A percentile compares a stretch with the other conserved stretches of the same genome.
Conservation (phyloP, 2,888 invertebrate species). For the Trichogramma dendrolimi region DNA sequence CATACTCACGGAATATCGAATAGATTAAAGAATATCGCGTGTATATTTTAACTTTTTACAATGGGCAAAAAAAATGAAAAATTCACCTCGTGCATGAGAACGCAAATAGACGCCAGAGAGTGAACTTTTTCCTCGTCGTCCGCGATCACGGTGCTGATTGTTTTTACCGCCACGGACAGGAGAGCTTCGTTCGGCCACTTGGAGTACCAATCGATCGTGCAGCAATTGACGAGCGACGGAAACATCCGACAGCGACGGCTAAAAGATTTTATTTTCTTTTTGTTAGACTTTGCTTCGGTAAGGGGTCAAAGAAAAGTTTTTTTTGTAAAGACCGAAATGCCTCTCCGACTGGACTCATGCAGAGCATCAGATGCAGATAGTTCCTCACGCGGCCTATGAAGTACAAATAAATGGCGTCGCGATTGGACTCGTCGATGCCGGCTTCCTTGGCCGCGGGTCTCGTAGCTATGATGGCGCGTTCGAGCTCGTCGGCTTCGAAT, state of each 20-base stretch:
- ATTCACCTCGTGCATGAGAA: conserved; percentile 66
- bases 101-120: conserved; percentile 64
- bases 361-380: conserved; percentile 80
- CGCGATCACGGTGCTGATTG: conserved; percentile 60
- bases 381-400: conserved; percentile 79
- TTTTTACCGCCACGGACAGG: conserved; percentile 73
- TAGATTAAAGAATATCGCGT: not conserved
- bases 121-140: conserved; percentile 55
- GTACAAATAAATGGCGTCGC: conserved; percentile 80
- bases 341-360: conserved; percentile 88
- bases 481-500: conserved; percentile 82
- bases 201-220: conserved; percentile 91
- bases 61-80: not conserved
- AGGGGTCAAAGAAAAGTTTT: not conserved
- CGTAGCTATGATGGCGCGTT: conserved; percentile 73
- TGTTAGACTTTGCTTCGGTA: conserved; percentile 25
- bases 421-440: conserved; percentile 63
- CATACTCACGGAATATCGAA: too few relatives aligned
- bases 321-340: conserved; percentile 63
- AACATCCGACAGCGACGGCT: conserved; percentile 88
- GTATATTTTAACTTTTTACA: not conserved
- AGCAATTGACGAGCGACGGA: conserved; percentile 85
- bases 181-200: conserved; percentile 89
- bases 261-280: conserved; percentile 28
- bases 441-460: conserved; percentile 67